A percentile compares a stretch with the other conserved stretches of the same genome.
Conservation (phyloP, 2,797 vertebrate species). For the Scleropages formosus region DNA sequence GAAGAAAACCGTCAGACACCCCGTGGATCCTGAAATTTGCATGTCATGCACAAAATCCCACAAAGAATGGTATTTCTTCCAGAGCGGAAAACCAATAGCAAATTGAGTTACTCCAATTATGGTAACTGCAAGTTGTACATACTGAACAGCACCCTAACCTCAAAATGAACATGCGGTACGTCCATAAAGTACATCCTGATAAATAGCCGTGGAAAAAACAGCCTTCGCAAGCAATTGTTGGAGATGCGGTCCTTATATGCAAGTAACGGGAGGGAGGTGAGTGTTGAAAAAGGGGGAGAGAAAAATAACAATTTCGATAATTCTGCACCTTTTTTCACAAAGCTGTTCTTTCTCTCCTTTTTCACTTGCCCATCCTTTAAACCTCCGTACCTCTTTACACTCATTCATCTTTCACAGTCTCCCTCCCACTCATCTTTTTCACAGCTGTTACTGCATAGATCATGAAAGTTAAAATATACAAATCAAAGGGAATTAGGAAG, state of each 20-base stretch:
- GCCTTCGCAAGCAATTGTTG: conserved; percentile 46
- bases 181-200: conserved; percentile 21
- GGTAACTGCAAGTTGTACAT: conserved; percentile 29
- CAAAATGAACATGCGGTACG: conserved; percentile 32
- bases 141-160: conserved; percentile 43
- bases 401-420: conserved; percentile 35
- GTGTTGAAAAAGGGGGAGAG: conserved; percentile 33
- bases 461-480: conserved; percentile 25
- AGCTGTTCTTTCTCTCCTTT: conserved; percentile 18
- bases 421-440: conserved; percentile 26
- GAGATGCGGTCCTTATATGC: conserved; percentile 44
- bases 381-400: conserved; percentile 10
- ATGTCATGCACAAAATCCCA: background rate
- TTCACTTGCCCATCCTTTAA: too few species aligned
- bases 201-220: conserved; percentile 31
- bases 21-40: background rate
- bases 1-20: conserved; percentile 37
- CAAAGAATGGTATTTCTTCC: background rate
- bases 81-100: conserved; percentile 5
- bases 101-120: background rate
- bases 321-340: conserved; percentile 47
- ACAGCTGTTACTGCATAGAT: conserved; percentile 27
- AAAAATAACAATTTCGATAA: conserved; percentile 44
- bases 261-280: conserved; percentile 33
- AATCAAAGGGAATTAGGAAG: conserved; percentile 41